Percentiles rank a stretch among this genome's conserved stretches.
Evolutionary conservation across 2,113 vertebrate genomes (phyloP).

Genomic region (Thermophis baileyi): DNA sequence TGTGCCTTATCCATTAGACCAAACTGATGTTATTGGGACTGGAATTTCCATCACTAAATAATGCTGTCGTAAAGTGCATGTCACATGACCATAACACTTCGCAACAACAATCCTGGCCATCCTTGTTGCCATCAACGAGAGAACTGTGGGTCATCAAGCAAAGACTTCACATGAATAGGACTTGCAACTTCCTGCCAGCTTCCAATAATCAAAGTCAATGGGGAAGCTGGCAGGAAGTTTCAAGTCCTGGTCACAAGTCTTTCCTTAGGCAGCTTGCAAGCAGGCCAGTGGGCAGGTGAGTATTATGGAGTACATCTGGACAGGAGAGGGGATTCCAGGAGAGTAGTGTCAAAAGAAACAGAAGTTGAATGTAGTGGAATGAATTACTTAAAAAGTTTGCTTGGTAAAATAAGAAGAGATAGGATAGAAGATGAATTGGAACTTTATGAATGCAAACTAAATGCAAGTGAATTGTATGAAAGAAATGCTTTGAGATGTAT

Average conservation of each 20-base stretch:
- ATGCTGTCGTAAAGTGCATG: neutral
- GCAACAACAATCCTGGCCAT: neutral
- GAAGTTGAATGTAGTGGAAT: neutral
- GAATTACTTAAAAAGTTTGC: neutral
- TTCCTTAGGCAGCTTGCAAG: neutral
- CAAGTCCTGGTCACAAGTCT: neutral
- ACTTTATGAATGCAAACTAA: neutral
- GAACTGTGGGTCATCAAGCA: accelerated
- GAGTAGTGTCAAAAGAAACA: neutral
- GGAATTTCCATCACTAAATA: neutral
- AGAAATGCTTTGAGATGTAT: neutral
- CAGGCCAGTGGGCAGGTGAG: neutral
- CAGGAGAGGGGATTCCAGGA: neutral
- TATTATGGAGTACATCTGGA: neutral
- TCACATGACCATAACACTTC: neutral
- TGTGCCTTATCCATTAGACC: neutral
- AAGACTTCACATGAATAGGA: neutral
- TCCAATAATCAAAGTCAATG: neutral
- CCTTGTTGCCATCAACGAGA: neutral
- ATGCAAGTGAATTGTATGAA: neutral
- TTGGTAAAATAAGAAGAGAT: neutral
- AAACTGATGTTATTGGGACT: neutral
- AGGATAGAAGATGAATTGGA: neutral
- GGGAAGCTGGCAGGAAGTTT: neutral
- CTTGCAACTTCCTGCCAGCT: neutral